Conservation (phyloP, 2,113 vertebrate species). For the Limanda limanda region DNA sequence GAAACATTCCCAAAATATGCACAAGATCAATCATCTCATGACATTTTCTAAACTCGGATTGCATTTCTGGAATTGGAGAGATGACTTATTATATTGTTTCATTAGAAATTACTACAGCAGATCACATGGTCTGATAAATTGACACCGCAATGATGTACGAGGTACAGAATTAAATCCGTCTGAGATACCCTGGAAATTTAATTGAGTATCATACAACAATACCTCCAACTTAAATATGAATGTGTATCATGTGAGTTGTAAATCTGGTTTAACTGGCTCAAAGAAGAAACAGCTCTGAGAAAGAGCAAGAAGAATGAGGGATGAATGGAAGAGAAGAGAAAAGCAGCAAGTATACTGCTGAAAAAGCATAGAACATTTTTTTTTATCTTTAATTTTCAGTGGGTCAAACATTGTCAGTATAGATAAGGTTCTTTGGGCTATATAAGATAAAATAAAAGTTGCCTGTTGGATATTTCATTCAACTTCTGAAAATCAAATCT, state of each 20-base stretch:
- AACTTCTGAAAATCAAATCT: too few relatives aligned
- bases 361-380: too few relatives aligned
- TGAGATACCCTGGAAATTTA: background rate
- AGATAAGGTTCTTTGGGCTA: too few relatives aligned
- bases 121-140: conserved; percentile 24
- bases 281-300: background rate
- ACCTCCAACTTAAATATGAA: background rate
- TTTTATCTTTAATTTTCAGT: too few relatives aligned
- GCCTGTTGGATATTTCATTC: too few relatives aligned
- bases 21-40: accelerated
- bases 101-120: background rate
- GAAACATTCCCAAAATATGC: background rate
- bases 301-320: background rate
- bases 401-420: too few relatives aligned
- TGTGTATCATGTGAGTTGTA: conserved; percentile 29
- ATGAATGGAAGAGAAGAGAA: too few relatives aligned
- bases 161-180: background rate
- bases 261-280: conserved; percentile 23
- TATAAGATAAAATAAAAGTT: too few relatives aligned
- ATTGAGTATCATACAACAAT: conserved; percentile 22
- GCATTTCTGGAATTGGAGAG: background rate
- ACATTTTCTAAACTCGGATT: background rate
- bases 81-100: background rate
- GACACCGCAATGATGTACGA: background rate
- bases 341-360: too few relatives aligned